phyloP scores from a whole-genome alignment of 1,140 invertebrate species.

The Wasmannia auropunctata region DNA sequence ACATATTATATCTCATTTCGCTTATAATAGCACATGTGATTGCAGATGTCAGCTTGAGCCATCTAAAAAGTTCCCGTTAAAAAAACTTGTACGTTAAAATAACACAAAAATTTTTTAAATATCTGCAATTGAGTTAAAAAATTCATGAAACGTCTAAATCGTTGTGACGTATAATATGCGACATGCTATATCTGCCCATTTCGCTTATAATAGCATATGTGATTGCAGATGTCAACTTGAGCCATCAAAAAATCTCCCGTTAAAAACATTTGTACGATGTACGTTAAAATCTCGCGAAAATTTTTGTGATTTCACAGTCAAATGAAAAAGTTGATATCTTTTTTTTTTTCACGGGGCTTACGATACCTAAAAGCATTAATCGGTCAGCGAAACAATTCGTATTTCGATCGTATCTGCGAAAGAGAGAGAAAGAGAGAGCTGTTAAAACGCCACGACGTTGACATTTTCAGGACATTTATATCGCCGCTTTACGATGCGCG shows the following conservation, averaged over 20 bases:
- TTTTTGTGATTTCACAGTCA: neutral
- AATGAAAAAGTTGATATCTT: neutral
- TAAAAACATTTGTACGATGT: neutral
- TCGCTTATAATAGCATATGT: neutral
- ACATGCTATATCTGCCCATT: neutral
- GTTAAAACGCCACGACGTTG: conserved; percentile 30
- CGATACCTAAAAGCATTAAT: neutral
- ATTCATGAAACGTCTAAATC: neutral
- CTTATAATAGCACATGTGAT: neutral
- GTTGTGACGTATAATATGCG: neutral
- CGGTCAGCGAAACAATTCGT: neutral
- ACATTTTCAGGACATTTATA: conserved; percentile 23
- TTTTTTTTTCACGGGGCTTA: neutral
- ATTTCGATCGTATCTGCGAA: neutral
- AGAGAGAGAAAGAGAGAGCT: neutral
- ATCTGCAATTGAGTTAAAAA: neutral
- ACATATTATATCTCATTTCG: neutral
- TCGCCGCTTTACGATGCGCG: neutral
- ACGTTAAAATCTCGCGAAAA: neutral
- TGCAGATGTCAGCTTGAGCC: neutral
- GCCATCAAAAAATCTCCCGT: neutral
- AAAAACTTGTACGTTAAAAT: neutral
- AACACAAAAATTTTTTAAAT: neutral
- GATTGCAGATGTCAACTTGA: neutral
- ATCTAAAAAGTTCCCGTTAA: neutral